A percentile compares a stretch with the other conserved stretches of the same genome.
Evolutionary conservation across 2,797 vertebrate species (phyloP).

Genomic region (Cossypha dichroa): DNA sequence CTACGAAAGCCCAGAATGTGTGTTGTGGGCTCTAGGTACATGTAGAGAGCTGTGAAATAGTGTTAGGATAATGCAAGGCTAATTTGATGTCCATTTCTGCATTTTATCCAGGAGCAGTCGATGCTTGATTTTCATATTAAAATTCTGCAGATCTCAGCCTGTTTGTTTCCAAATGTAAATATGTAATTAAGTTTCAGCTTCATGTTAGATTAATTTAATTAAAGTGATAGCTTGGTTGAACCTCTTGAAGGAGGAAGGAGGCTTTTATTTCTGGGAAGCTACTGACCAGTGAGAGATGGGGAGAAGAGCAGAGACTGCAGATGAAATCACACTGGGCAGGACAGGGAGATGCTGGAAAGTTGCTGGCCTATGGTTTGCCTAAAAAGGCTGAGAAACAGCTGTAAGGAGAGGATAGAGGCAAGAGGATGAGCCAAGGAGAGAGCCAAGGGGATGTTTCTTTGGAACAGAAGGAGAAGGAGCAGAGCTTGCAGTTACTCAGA

Average conservation of each 20-base stretch:
- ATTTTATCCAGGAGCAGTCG: background rate
- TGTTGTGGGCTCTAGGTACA: background rate
- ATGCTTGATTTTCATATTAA: background rate
- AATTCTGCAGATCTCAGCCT: background rate
- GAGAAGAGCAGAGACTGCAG: accelerated
- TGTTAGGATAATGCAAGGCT: background rate
- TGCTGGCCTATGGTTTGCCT: background rate
- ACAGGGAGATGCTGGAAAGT: background rate
- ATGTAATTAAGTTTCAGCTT: background rate
- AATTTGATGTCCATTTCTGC: background rate
- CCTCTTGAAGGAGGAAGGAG: background rate
- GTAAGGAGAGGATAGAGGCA: background rate
- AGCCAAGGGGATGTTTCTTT: background rate
- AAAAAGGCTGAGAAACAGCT: background rate
- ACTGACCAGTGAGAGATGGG: background rate
- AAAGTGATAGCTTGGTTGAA: background rate
- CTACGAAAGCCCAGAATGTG: background rate
- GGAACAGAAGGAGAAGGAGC: background rate
- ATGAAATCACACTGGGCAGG: background rate
- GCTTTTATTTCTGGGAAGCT: background rate
- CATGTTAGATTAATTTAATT: background rate
- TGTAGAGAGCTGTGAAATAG: background rate
- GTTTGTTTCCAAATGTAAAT: background rate
- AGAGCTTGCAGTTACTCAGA: background rate
- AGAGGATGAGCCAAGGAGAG: background rate